Evolutionary conservation across 2,113 vertebrate species (phyloP).

Genomic region (Poeciliopsis retropinna): DNA sequence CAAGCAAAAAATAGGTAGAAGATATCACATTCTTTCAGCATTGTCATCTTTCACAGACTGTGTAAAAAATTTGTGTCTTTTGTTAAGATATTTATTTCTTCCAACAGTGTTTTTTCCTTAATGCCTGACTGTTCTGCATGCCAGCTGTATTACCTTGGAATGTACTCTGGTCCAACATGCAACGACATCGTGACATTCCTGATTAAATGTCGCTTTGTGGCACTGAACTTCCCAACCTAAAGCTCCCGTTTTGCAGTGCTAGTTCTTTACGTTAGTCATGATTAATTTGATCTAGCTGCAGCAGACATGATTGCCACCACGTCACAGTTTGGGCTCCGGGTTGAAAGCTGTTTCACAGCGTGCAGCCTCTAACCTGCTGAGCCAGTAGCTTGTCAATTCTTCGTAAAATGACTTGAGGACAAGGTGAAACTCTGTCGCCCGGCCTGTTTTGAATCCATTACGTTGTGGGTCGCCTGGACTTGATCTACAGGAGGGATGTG

Average conservation of each 20-base stretch:
- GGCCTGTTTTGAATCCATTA: slow-evolving; percentile 15
- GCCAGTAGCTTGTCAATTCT: slow-evolving; percentile 11
- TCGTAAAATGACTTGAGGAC: slow-evolving; percentile 28
- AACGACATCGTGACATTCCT: background rate
- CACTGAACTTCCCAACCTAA: background rate
- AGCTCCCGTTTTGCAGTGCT: background rate
- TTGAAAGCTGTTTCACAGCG: background rate
- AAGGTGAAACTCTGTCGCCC: slow-evolving; percentile 29
- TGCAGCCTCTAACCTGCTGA: background rate
- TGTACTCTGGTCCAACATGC: too few relatives aligned
- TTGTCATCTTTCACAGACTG: too few relatives aligned
- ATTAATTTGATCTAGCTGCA: background rate
- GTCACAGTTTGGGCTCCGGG: background rate
- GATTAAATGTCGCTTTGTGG: background rate
- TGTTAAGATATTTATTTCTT: background rate
- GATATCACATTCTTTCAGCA: too few relatives aligned
- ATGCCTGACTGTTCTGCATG: background rate
- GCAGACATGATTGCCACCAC: background rate
- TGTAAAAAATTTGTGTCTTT: background rate
- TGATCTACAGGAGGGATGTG: slow-evolving; percentile 1
- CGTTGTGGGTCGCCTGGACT: slow-evolving; percentile 2
- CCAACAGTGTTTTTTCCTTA: background rate
- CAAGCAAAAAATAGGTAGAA: too few relatives aligned
- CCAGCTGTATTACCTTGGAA: background rate
- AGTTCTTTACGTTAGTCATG: background rate